A percentile compares a stretch with the other conserved stretches of the same genome.
Evolutionary conservation across 2,113 vertebrate species (phyloP).

Genomic region (Oxygymnocypris stewartii): DNA sequence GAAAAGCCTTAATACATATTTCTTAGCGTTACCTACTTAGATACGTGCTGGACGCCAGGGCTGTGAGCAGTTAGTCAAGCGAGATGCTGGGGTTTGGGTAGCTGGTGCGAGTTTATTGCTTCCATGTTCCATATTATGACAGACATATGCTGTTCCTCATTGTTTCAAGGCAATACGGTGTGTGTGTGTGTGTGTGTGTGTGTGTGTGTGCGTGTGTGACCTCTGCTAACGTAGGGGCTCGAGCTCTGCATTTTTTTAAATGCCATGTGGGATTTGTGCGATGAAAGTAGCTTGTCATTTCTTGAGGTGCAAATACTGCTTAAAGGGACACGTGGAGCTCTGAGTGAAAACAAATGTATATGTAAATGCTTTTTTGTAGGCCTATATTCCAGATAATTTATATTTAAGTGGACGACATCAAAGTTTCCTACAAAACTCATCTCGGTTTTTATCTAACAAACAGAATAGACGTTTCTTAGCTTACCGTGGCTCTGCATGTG

Average conservation of each 20-base stretch:
- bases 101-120: conserved; percentile 43
- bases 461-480: conserved; percentile 70
- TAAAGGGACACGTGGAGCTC: conserved; percentile 66
- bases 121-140: conserved; percentile 48
- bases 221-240: conserved; percentile 70
- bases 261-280: conserved; percentile 67
- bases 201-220: conserved; percentile 58
- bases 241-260: conserved; percentile 68
- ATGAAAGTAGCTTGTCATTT: conserved; percentile 72
- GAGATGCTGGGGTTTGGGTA: conserved; percentile 40
- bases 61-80: conserved; percentile 23
- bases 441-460: conserved; percentile 75
- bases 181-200: conserved; percentile 59
- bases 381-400: conserved; percentile 77
- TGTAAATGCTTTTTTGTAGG: conserved; percentile 75
- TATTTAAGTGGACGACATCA: conserved; percentile 66
- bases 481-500: conserved; percentile 78
- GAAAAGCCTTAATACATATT: conserved; percentile 82
- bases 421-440: conserved; percentile 76
- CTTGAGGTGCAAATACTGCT: conserved; percentile 68
- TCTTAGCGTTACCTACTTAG: conserved; percentile 60
- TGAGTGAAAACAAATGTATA: conserved; percentile 72
- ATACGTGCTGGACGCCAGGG: conserved; percentile 38
- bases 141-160: conserved; percentile 32
- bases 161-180: conserved; percentile 66